Evolutionary conservation across 2,797 vertebrate species (phyloP).

Genomic region (Meda fulgida): DNA sequence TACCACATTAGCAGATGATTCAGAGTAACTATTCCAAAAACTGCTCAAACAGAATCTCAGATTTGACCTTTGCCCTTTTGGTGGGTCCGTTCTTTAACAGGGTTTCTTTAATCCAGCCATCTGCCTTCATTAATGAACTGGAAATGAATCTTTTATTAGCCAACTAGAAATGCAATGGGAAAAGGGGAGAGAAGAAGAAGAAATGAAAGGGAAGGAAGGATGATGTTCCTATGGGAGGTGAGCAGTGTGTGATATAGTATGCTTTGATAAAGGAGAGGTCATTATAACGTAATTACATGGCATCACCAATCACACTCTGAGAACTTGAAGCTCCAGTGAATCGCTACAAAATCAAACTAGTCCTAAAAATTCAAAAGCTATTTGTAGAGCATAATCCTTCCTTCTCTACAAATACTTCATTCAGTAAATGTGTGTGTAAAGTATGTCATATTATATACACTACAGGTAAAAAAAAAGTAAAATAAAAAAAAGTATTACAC

Average conservation of each 20-base stretch:
- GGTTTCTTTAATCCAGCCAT: constrained; percentile 27
- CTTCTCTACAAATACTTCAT: not conserved
- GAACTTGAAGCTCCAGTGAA: not conserved
- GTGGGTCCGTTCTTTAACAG: not conserved
- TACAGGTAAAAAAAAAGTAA: no score
- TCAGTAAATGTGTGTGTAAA: not conserved
- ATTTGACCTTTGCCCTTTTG: constrained; percentile 2
- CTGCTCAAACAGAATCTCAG: constrained; percentile 13
- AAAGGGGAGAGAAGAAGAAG: constrained; percentile 14
- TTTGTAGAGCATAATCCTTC: constrained; percentile 25
- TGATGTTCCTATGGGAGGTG: constrained; percentile 27
- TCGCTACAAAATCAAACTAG: constrained; percentile 15
- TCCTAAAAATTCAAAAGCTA: constrained; percentile 1
- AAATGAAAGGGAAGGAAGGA: constrained; percentile 14
- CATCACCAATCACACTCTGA: constrained; percentile 6
- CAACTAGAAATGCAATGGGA: constrained; percentile 14
- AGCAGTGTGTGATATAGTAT: not conserved
- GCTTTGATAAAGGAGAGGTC: constrained; percentile 43
- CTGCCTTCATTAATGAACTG: constrained; percentile 30
- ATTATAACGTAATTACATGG: constrained; percentile 40
- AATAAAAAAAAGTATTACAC: not conserved
- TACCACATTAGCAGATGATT: constrained; percentile 3
- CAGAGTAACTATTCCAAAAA: not conserved
- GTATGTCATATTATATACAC: not conserved
- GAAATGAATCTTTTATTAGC: constrained; percentile 40